Base-by-base conservation (phyloP, 2,113 vertebrate species). In the Abramis brama region DNA sequence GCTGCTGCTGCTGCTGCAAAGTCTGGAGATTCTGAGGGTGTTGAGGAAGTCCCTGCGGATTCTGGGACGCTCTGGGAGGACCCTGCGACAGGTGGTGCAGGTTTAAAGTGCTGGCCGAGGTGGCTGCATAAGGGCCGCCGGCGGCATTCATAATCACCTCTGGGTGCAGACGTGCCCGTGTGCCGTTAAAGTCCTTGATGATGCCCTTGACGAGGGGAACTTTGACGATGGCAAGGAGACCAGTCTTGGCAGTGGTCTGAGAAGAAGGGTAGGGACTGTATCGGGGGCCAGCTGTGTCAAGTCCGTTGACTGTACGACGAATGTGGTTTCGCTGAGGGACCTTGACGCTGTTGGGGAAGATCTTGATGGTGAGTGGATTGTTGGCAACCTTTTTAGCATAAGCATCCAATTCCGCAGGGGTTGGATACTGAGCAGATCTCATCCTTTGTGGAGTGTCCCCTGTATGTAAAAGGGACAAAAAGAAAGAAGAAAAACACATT, bases 401-500 rank as follows among this genome's bases (percentile, higher is more conserved):
- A 86, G 98, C 98, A 93, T 99, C 98, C 96, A 99, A 97, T 97
- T 99, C 98, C 94, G 98, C 98, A 96, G 98, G 97, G 95, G 97
- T 99, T 94, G 98, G 98, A 96, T 97, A 98, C 94, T 97, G 98
- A 97, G 97, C 96, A 92, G 98, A 97, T 98, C 97, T 98, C 98
- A 99, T 99, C 97, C 98, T 99, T 96, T 98, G 98, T 97, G 97
- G 97, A 97, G 97, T 98, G 96, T 99, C 98, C 98, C 98, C 98
- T 99, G 95, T 3, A 95, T 93, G 87, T 92, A 90, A 89, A 59
- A 91, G 89, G 91, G 89, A 82, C 89, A 83, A 87, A 87, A 85
- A 85, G 12, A 71, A 79, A 84, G 73, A 73, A 39, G n/a, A 70
- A 12, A 60, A 10, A 45, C 13, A 79, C 25, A 70, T 33, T 55